Conservation (phyloP, 2,888 invertebrate genomes). For the Pterostichus madidus region DNA sequence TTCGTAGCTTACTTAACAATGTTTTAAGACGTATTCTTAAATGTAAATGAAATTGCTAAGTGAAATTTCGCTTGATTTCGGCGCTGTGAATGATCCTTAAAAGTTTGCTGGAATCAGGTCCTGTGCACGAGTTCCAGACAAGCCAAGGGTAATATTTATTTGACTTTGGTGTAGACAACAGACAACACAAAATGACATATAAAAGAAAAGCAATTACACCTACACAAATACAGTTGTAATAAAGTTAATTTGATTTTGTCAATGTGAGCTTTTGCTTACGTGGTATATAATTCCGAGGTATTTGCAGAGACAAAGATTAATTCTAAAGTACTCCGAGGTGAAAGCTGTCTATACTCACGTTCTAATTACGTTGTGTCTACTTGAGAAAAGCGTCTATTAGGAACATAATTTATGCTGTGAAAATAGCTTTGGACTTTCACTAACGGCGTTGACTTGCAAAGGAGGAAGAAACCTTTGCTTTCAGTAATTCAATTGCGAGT, state of each 20-base stretch:
- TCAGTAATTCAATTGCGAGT: constrained; percentile 25
- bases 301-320: constrained; percentile 10
- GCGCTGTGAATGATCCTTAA: too few relatives aligned
- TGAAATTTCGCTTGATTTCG: too few relatives aligned
- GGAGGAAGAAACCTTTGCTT: constrained; percentile 28
- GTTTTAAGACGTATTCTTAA: too few relatives aligned
- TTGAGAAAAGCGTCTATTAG: constrained; percentile 33
- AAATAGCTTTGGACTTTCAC: constrained; percentile 53
- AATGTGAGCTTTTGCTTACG: background rate
- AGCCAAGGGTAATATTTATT: constrained; percentile 4
- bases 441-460: constrained; percentile 30
- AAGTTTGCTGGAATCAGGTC: background rate
- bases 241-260: constrained; percentile 18
- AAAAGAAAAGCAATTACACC: constrained; percentile 52
- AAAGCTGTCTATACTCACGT: constrained; percentile 41
- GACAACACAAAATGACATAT: constrained; percentile 51
- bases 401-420: constrained; percentile 47
- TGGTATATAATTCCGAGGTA: background rate
- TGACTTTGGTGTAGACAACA: constrained; percentile 26
- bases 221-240: constrained; percentile 35
- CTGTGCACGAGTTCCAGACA: background rate
- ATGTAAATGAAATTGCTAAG: too few relatives aligned
- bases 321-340: constrained; percentile 14
- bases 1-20: too few relatives aligned
- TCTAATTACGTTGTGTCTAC: constrained; percentile 15